Percentiles rank a stretch among this genome's conserved stretches.
These are phyloP conservation scores for Scolanthus callimorphus DNA, from an alignment of 92 coral and sea anemone genomes.

Conservation along the genomic window DNA sequence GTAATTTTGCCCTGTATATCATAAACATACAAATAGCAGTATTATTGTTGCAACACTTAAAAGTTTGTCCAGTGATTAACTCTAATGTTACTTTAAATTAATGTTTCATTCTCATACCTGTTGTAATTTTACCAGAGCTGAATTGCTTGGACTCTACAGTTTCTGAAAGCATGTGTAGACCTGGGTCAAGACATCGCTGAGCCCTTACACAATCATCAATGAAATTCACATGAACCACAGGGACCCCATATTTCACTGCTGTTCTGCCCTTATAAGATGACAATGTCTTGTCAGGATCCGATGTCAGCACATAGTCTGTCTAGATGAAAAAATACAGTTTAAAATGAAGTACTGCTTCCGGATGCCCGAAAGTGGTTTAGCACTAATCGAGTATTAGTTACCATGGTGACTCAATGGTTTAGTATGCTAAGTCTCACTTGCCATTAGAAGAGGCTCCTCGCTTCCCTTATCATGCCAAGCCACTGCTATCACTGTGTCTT, in stretches of 20 bases:
- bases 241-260: slow-evolving; percentile 71
- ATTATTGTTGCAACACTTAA: too few relatives aligned
- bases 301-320: slow-evolving; percentile 77
- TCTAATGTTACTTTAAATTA: too few relatives aligned
- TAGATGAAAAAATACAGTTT: slow-evolving; percentile 17
- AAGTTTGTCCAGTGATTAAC: too few relatives aligned
- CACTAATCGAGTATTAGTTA: too few relatives aligned
- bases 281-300: slow-evolving; percentile 50
- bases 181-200: slow-evolving; percentile 52
- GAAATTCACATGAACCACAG: slow-evolving; percentile 68
- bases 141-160: slow-evolving; percentile 42
- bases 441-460: too few relatives aligned
- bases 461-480: not conserved
- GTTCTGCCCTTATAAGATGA: slow-evolving; percentile 85
- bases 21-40: too few relatives aligned
- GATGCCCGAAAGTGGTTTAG: too few relatives aligned
- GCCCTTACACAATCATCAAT: slow-evolving; percentile 51
- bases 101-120: too few relatives aligned
- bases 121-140: slow-evolving; percentile 61
- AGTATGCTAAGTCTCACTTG: too few relatives aligned
- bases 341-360: too few relatives aligned
- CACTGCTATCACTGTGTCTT: not conserved
- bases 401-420: too few relatives aligned
- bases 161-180: slow-evolving; percentile 28
- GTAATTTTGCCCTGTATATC: too few relatives aligned